Percentiles rank a stretch among this genome's conserved stretches.
Conservation (phyloP, 2,797 vertebrate species). For the Ara ararauna region DNA sequence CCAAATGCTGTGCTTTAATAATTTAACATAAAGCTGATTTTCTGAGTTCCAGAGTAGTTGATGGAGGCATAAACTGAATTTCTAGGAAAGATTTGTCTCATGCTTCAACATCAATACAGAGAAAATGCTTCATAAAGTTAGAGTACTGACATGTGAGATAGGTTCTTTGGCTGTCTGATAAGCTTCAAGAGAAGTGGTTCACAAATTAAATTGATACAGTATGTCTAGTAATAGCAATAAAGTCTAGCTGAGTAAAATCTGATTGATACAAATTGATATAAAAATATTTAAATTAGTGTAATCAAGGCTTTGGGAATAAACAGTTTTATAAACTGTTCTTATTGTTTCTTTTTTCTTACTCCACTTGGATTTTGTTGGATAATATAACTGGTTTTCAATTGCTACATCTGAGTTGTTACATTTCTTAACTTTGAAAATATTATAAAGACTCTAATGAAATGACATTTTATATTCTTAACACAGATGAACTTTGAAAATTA, state of each 20-base stretch:
- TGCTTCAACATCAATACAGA: background rate
- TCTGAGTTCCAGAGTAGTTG: background rate
- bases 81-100: background rate
- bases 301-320: background rate
- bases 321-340: background rate
- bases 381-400: background rate
- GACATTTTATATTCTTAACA: background rate
- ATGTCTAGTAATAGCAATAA: background rate
- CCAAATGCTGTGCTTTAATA: background rate
- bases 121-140: background rate
- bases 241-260: background rate
- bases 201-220: background rate
- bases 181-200: background rate
- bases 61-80: background rate
- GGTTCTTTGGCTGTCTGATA: background rate
- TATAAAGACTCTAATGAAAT: background rate
- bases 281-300: background rate
- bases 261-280: background rate
- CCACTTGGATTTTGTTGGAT: background rate
- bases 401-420: background rate
- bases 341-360: background rate
- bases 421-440: background rate
- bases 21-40: slow-evolving; percentile 2
- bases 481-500: background rate
- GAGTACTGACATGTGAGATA: background rate